These are phyloP conservation scores for Ephestia elutella DNA, from an alignment of 1,140 invertebrate species.

Conservation along the genomic window DNA sequence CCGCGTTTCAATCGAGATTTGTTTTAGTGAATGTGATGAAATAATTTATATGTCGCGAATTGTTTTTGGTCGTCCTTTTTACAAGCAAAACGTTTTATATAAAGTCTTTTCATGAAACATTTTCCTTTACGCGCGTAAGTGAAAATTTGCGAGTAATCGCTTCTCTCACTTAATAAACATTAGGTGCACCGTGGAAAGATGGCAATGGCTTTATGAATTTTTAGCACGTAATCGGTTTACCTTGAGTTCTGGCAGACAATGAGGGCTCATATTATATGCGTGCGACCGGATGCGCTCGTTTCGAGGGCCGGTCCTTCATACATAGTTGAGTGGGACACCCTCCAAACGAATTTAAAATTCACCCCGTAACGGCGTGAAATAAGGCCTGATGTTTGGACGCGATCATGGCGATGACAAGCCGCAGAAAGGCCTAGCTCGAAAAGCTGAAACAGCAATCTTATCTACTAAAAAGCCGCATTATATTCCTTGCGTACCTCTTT, in stretches of 20 bases:
- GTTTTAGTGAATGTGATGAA: conserved; percentile 7
- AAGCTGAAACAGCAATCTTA: conserved; percentile 23
- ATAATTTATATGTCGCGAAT: conserved; percentile 6
- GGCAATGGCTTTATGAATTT: conserved; percentile 61
- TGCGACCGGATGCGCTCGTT: conserved; percentile 45
- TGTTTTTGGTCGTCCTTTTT: not conserved
- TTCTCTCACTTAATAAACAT: conserved; percentile 42
- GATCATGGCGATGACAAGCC: conserved; percentile 42
- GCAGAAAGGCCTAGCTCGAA: conserved; percentile 17
- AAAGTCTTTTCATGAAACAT: not conserved
- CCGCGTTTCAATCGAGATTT: conserved; percentile 51
- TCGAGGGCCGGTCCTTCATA: conserved; percentile 51
- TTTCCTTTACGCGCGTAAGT: conserved; percentile 11
- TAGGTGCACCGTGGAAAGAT: conserved; percentile 37
- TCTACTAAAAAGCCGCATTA: conserved; percentile 42
- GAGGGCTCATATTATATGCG: conserved; percentile 48
- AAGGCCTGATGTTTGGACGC: conserved; percentile 39
- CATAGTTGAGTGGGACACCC: conserved; percentile 57
- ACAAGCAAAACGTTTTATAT: not conserved
- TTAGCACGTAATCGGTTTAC: conserved; percentile 62
- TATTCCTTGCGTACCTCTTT: conserved; percentile 55
- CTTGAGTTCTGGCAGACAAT: conserved; percentile 51
- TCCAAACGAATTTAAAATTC: conserved; percentile 58
- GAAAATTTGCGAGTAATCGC: conserved; percentile 26
- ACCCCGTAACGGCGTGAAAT: conserved; percentile 53